These are phyloP conservation scores for Sporophila hypoxantha DNA, from an alignment of 2,113 vertebrate species.

Conservation along the genomic window DNA sequence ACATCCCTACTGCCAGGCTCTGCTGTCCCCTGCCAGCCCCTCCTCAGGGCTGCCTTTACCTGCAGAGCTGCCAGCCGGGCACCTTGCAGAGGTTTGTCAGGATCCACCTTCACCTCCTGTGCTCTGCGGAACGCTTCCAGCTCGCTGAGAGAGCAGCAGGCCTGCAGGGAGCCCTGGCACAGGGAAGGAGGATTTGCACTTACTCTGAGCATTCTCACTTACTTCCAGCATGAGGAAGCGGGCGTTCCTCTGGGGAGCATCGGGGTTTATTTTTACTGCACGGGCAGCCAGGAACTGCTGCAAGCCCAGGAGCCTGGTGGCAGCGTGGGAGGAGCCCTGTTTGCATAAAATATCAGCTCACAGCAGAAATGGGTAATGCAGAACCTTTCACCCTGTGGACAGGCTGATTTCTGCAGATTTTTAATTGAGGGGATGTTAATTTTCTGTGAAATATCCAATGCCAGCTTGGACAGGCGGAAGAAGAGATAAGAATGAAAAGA, in stretches of 20 bases:
- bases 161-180: constrained; percentile 76
- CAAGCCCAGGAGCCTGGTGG: constrained; percentile 66
- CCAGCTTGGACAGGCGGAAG: neutral
- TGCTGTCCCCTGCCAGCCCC: neutral
- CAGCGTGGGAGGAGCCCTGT: constrained; percentile 76
- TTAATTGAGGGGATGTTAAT: neutral
- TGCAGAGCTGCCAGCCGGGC: constrained; percentile 82
- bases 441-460: neutral
- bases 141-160: constrained; percentile 69
- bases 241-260: constrained; percentile 82
- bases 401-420: neutral
- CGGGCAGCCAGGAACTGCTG: constrained; percentile 76
- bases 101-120: constrained; percentile 88
- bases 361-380: neutral
- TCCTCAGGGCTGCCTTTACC: constrained; percentile 62
- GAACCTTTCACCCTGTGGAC: rapidly evolving
- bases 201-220: constrained; percentile 74
- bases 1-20: neutral
- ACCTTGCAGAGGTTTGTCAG: constrained; percentile 92
- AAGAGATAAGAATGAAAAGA: too few relatives aligned
- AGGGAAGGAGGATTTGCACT: constrained; percentile 48
- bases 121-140: constrained; percentile 75
- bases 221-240: constrained; percentile 81
- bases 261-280: constrained; percentile 86
- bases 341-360: neutral